These are phyloP conservation scores for Drosophila biarmipes DNA, from an alignment of 1,140 invertebrate species.

Conservation along the genomic window DNA sequence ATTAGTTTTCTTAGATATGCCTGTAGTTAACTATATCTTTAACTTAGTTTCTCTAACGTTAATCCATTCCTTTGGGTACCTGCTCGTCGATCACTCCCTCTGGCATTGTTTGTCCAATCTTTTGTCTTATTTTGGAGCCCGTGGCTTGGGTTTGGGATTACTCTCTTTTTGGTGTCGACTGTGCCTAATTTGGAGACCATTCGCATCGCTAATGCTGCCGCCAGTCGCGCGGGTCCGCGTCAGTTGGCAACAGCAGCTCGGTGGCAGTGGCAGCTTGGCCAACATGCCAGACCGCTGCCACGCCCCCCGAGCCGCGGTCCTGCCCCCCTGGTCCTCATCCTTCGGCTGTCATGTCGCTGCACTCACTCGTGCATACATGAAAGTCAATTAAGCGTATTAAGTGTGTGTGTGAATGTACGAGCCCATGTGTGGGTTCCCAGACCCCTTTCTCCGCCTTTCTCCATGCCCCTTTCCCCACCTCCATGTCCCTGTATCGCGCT, in stretches of 20 bases:
- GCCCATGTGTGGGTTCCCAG: slow-evolving; percentile 16
- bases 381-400: slow-evolving; percentile 81
- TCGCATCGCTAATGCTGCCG: slow-evolving; percentile 50
- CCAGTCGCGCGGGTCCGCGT: slow-evolving; percentile 50
- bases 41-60: background rate
- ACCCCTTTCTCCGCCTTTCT: background rate
- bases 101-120: background rate
- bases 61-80: background rate
- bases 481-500: slow-evolving; percentile 46
- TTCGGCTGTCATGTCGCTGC: slow-evolving; percentile 64
- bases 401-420: slow-evolving; percentile 52
- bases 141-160: slow-evolving; percentile 32
- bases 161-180: slow-evolving; percentile 37
- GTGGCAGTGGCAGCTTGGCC: slow-evolving; percentile 56
- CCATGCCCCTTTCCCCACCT: background rate
- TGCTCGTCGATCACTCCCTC: background rate
- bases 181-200: slow-evolving; percentile 55
- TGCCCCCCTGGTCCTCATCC: background rate
- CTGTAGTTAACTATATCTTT: background rate
- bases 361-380: slow-evolving; percentile 78
- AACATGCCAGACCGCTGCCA: slow-evolving; percentile 50
- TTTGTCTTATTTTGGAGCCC: slow-evolving; percentile 32
- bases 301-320: background rate
- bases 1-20: background rate
- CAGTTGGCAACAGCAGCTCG: slow-evolving; percentile 50